Evolutionary conservation across 2,113 vertebrate genomes (phyloP).

Genomic region (Daubentonia madagascariensis): DNA sequence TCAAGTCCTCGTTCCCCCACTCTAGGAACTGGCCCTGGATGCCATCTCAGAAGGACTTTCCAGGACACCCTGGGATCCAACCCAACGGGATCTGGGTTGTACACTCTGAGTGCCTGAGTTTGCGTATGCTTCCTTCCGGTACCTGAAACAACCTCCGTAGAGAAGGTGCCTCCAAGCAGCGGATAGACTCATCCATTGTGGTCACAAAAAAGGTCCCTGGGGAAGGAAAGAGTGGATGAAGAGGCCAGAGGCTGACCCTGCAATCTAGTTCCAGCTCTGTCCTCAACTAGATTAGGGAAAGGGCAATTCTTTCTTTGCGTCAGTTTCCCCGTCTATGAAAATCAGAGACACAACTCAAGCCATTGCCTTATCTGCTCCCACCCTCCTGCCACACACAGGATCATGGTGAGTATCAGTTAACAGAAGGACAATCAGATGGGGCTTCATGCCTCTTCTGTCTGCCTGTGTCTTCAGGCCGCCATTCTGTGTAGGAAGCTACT

Average conservation of each 20-base stretch:
- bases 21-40: neutral
- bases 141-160: constrained; percentile 65
- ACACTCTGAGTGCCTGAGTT: neutral
- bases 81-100: neutral
- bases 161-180: constrained; percentile 46
- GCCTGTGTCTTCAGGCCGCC: neutral
- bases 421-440: neutral
- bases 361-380: neutral
- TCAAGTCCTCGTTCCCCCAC: neutral
- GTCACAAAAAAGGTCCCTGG: constrained; percentile 65
- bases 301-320: neutral
- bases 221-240: neutral
- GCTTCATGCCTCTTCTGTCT: neutral
- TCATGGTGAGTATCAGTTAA: neutral
- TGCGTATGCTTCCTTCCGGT: neutral
- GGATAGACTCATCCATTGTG: neutral
- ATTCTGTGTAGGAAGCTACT: neutral
- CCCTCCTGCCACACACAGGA: neutral
- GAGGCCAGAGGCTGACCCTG: neutral
- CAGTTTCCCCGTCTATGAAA: neutral
- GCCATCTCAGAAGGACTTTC: neutral
- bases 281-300: neutral
- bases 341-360: neutral
- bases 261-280: neutral
- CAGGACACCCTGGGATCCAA: neutral